Conservation (phyloP, 2,888 invertebrate genomes). For the Branchipolynoe longqiensis region DNA sequence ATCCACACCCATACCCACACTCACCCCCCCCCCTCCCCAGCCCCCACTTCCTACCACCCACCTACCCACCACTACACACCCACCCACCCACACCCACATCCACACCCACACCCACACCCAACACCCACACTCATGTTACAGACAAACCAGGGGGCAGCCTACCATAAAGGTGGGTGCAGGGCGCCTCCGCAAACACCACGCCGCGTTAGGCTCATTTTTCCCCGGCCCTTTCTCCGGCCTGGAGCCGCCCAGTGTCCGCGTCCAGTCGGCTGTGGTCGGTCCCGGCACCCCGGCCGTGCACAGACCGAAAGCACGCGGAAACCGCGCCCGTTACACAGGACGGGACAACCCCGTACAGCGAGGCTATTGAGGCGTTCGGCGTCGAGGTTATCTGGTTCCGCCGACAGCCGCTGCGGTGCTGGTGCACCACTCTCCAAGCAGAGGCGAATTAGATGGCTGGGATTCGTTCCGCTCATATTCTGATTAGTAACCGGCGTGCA, state of each 20-base stretch:
- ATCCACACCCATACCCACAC: too few relatives aligned
- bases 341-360: conserved; percentile 26
- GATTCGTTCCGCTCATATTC: too few relatives aligned
- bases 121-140: too few relatives aligned
- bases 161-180: conserved; percentile 19
- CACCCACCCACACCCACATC: too few relatives aligned
- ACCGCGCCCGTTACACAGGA: conserved; percentile 17
- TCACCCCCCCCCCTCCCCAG: too few relatives aligned
- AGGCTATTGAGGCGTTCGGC: conserved; percentile 31
- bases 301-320: conserved; percentile 23
- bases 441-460: too few relatives aligned
- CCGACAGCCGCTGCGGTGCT: neutral
- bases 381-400: neutral
- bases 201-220: conserved; percentile 25
- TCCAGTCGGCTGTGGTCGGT: neutral
- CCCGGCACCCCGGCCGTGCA: neutral
- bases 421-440: conserved; percentile 12
- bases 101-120: too few relatives aligned
- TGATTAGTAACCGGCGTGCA: too few relatives aligned
- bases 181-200: neutral
- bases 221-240: neutral
- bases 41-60: too few relatives aligned
- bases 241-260: conserved; percentile 15
- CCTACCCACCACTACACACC: too few relatives aligned
- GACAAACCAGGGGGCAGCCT: conserved; percentile 14